Percentiles rank a stretch among this genome's conserved stretches.
These are phyloP conservation scores for Drosophila picticornis DNA, from an alignment of 2,888 invertebrate genomes.

Conservation along the genomic window DNA sequence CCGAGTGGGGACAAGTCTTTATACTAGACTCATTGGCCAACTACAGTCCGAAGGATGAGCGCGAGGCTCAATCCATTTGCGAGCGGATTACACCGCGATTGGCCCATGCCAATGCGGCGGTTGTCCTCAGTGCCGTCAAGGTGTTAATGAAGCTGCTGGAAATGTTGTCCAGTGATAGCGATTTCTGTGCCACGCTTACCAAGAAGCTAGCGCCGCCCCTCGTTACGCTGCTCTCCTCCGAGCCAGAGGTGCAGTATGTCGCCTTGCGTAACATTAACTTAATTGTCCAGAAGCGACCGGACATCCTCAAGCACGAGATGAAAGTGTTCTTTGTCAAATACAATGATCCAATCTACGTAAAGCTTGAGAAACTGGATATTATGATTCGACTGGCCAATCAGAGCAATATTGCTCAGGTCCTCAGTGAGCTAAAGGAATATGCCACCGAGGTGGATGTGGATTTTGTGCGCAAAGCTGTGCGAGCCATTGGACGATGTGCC, in stretches of 20 bases:
- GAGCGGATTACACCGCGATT: slow-evolving; percentile 98
- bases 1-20: slow-evolving; percentile 99
- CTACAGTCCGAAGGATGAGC: slow-evolving; percentile 97
- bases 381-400: slow-evolving; percentile 99
- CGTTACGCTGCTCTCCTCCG: slow-evolving; percentile 98
- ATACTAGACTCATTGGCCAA: slow-evolving; percentile 98
- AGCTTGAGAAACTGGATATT: slow-evolving; percentile 98
- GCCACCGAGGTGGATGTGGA: slow-evolving; percentile 99
- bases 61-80: slow-evolving; percentile 99
- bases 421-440: slow-evolving; percentile 99
- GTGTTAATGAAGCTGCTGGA: slow-evolving; percentile 99
- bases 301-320: slow-evolving; percentile 99
- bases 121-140: slow-evolving; percentile 99
- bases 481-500: slow-evolving; percentile 99
- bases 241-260: slow-evolving; percentile 99
- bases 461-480: slow-evolving; percentile 99
- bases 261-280: slow-evolving; percentile 99
- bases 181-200: slow-evolving; percentile 96
- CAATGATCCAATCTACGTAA: slow-evolving; percentile 99
- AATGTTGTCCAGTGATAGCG: slow-evolving; percentile 96
- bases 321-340: slow-evolving; percentile 99
- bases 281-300: slow-evolving; percentile 99
- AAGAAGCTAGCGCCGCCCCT: slow-evolving; percentile 99
- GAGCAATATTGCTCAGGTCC: slow-evolving; percentile 98
- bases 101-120: slow-evolving; percentile 99